Percentiles rank a stretch among this genome's conserved stretches.
Evolutionary conservation across 2,113 vertebrate genomes (phyloP).

Genomic region (Neolamprologus modestus): DNA sequence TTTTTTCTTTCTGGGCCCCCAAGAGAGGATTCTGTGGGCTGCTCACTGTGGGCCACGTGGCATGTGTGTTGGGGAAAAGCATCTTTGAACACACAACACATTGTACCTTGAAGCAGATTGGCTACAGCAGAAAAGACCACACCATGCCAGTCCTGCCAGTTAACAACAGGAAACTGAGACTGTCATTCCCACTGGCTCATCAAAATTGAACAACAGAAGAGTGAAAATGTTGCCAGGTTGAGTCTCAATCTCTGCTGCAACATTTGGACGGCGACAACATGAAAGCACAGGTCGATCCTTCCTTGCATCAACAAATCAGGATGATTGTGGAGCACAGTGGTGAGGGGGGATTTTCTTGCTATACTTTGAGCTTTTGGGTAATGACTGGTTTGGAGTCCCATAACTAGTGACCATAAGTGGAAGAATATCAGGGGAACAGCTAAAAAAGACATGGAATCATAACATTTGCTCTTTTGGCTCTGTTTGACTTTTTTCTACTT

Average conservation of each 20-base stretch:
- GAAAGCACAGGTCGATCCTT: background rate
- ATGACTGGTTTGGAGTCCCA: background rate
- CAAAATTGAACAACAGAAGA: background rate
- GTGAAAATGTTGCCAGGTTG: background rate
- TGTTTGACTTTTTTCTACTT: background rate
- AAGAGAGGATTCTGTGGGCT: background rate
- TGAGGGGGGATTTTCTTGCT: background rate
- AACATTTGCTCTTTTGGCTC: background rate
- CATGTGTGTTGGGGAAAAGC: background rate
- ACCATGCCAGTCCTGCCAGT: background rate
- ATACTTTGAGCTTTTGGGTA: background rate
- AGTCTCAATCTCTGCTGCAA: background rate
- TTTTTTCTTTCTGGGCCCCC: background rate
- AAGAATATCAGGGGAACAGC: background rate
- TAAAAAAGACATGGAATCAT: background rate
- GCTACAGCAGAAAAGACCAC: background rate
- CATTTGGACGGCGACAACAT: background rate
- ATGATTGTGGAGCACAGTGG: background rate
- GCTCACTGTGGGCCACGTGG: background rate
- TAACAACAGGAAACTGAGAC: background rate
- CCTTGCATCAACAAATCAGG: background rate
- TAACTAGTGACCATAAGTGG: background rate
- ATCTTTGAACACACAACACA: background rate
- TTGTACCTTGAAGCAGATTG: background rate
- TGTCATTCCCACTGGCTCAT: background rate